phyloP scores from a whole-genome alignment of 2,797 vertebrate species.

The Cirrhinus mrigala region DNA sequence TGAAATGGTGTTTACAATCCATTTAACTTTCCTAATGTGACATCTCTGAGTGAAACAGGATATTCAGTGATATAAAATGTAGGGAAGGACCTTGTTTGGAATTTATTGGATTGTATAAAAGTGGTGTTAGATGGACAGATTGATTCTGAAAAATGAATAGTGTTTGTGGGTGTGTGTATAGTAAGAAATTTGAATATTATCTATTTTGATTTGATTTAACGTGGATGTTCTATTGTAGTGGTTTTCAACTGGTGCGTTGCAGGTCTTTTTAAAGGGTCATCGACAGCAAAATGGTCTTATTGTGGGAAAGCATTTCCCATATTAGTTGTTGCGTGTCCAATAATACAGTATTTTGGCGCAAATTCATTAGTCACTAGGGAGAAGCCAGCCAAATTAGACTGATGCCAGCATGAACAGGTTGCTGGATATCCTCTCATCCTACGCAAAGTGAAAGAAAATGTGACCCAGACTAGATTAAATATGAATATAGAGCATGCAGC shows the following conservation, averaged over 20 bases:
- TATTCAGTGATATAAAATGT: not conserved
- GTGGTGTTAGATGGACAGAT: not conserved
- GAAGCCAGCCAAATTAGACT: not conserved
- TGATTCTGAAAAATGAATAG: not conserved
- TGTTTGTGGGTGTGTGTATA: not conserved
- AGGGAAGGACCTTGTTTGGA: not conserved
- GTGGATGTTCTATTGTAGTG: not conserved
- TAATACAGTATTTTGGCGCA: not conserved
- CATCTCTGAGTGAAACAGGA: not conserved
- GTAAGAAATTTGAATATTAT: not conserved
- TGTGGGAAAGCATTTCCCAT: not conserved
- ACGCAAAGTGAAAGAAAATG: not conserved
- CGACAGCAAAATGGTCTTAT: not conserved
- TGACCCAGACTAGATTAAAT: constrained; percentile 14
- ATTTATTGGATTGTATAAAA: not conserved
- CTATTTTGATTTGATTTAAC: not conserved
- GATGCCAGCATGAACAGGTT: constrained; percentile 1
- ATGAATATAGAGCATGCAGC: not conserved
- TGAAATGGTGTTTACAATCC: not conserved
- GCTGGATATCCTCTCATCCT: constrained; percentile 10
- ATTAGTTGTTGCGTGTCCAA: not conserved
- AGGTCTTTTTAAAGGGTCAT: not conserved
- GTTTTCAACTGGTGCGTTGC: not conserved
- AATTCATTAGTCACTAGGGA: constrained; percentile 1
- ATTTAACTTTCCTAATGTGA: not conserved